A percentile compares a stretch with the other conserved stretches of the same genome.
Conservation (phyloP, 2,888 invertebrate genomes). For the Hermodice carunculata region DNA sequence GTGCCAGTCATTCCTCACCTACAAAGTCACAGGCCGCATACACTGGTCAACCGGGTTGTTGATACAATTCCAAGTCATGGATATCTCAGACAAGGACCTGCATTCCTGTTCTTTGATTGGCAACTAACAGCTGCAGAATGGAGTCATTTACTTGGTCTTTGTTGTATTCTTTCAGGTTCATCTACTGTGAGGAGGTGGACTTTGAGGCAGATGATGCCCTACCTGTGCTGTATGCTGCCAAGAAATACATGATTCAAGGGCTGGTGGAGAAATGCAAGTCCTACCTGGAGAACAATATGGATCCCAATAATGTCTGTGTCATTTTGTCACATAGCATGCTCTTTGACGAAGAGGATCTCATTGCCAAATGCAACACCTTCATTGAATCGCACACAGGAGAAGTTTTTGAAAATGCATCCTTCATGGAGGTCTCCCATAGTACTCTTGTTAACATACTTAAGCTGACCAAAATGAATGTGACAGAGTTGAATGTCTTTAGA, state of each 20-base stretch:
- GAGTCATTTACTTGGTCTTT: too few relatives aligned
- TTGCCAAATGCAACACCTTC: constrained; percentile 78
- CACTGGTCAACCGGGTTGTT: too few relatives aligned
- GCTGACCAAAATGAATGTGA: constrained; percentile 78
- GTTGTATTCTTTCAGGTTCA: constrained; percentile 72
- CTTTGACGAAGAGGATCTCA: constrained; percentile 71
- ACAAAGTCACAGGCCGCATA: too few relatives aligned
- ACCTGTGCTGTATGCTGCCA: constrained; percentile 80
- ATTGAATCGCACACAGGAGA: constrained; percentile 75
- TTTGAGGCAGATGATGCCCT: constrained; percentile 76
- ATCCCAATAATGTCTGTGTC: constrained; percentile 74
- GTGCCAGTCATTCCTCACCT: too few relatives aligned
- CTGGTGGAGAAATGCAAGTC: constrained; percentile 79
- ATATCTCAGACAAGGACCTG: too few relatives aligned
- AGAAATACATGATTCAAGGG: constrained; percentile 80
- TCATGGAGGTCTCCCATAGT: constrained; percentile 77
- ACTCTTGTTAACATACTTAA: constrained; percentile 78
- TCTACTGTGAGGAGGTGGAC: constrained; percentile 77
- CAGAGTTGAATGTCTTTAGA: constrained; percentile 57
- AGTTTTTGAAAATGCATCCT: constrained; percentile 73
- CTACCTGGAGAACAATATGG: constrained; percentile 77
- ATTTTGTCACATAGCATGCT: constrained; percentile 49
- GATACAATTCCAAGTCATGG: too few relatives aligned
- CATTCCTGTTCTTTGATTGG: too few relatives aligned
- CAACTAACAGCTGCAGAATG: too few relatives aligned